phyloP scores from a whole-genome alignment of 2,888 invertebrate species.

The Iselma pallidipennis region DNA sequence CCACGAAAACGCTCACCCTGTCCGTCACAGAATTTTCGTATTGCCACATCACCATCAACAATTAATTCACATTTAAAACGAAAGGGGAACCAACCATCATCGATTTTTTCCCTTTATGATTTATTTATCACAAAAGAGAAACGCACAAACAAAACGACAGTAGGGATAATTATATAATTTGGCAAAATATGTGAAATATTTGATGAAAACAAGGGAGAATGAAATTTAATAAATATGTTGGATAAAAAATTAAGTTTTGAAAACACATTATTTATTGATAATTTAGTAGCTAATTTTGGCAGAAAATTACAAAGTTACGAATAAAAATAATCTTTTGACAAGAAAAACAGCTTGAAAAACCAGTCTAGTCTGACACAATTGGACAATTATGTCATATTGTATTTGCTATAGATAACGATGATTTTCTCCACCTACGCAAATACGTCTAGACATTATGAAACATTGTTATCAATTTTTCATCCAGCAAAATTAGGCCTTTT shows the following conservation, averaged over 20 bases:
- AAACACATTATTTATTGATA: no score
- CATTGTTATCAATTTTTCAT: neutral
- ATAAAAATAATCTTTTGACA: neutral
- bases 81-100: no score
- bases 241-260: no score
- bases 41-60: conserved; percentile 15
- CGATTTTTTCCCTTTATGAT: conserved; percentile 3
- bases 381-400: neutral
- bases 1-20: conserved; percentile 18
- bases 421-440: conserved; percentile 28
- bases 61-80: conserved; percentile 15
- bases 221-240: no score
- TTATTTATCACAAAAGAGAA: neutral
- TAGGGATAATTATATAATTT: no score
- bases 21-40: conserved; percentile 19
- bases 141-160: neutral
- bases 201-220: no score
- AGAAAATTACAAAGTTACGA: no score
- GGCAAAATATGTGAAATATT: no score
- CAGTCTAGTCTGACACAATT: neutral
- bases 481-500: neutral
- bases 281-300: no score
- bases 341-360: neutral
- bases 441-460: conserved; percentile 6
- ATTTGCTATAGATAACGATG: conserved; percentile 12